These are phyloP conservation scores for Athalia cordata DNA, from an alignment of 2,888 invertebrate species.

Conservation along the genomic window DNA sequence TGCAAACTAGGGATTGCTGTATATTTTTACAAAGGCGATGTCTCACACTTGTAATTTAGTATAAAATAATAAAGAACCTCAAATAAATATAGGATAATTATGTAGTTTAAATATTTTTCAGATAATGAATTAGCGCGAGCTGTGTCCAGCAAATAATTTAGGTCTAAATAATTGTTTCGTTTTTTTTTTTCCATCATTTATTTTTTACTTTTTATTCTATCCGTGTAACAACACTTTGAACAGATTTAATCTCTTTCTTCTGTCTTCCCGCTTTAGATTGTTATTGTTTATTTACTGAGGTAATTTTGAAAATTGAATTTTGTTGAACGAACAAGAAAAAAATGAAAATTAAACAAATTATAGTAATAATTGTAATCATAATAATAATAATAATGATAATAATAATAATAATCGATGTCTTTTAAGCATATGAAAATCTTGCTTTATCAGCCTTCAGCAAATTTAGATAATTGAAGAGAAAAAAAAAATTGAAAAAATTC, in stretches of 20 bases:
- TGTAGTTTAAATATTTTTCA: constrained; percentile 40
- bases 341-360: no score
- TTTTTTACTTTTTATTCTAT: neutral
- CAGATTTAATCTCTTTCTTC: no score
- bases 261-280: neutral
- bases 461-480: neutral
- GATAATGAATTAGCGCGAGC: constrained; percentile 23
- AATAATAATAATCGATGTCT: constrained; percentile 5
- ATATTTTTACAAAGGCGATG: constrained; percentile 49
- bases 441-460: constrained; percentile 14
- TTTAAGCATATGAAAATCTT: neutral
- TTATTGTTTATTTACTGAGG: constrained; percentile 1
- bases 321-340: no score
- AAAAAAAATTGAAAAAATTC: neutral
- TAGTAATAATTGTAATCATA: no score
- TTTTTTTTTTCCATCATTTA: neutral
- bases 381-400: neutral
- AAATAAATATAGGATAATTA: constrained; percentile 44
- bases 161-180: neutral
- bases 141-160: constrained; percentile 27
- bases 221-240: neutral
- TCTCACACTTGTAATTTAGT: constrained; percentile 39
- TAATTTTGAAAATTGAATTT: neutral
- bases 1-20: constrained; percentile 47
- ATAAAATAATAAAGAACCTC: constrained; percentile 38